Conservation (phyloP, 1,140 invertebrate genomes). For the Paramacrobiotus metropolitanus region DNA sequence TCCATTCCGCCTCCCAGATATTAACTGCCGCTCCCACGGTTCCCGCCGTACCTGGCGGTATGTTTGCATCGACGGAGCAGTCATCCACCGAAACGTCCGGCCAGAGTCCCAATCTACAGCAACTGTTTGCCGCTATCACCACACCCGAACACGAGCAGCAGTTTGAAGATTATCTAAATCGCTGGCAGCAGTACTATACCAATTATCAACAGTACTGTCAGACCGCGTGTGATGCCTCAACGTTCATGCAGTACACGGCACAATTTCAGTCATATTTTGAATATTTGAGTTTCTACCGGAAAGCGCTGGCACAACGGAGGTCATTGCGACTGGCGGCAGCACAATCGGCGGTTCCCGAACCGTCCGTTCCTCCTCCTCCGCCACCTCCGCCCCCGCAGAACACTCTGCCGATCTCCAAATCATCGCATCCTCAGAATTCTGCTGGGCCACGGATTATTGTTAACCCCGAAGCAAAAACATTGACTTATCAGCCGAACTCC, state of each 20-base stretch:
- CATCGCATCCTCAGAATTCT: not conserved
- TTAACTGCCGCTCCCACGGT: no score
- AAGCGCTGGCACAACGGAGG: not conserved
- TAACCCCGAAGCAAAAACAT: not conserved
- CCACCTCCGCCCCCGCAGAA: not conserved
- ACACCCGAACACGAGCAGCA: slow-evolving; percentile 1
- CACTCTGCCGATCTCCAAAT: not conserved
- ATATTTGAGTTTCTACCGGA: not conserved
- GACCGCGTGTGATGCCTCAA: not conserved
- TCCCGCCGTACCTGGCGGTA: no score
- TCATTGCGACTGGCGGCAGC: not conserved
- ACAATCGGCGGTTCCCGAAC: not conserved
- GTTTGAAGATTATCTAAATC: not conserved
- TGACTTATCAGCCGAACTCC: not conserved
- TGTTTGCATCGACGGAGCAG: no score
- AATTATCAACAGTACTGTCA: not conserved
- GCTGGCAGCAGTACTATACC: not conserved
- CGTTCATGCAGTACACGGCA: not conserved
- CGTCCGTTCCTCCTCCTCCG: not conserved
- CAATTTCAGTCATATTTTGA: not conserved
- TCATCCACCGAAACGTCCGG: no score
- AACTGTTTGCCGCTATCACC: not conserved
- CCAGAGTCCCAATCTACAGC: no score
- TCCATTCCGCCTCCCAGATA: no score
- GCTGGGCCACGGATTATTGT: not conserved